Base-by-base conservation (phyloP, 1,140 invertebrate species). In the Drosophila tropicalis region DNA sequence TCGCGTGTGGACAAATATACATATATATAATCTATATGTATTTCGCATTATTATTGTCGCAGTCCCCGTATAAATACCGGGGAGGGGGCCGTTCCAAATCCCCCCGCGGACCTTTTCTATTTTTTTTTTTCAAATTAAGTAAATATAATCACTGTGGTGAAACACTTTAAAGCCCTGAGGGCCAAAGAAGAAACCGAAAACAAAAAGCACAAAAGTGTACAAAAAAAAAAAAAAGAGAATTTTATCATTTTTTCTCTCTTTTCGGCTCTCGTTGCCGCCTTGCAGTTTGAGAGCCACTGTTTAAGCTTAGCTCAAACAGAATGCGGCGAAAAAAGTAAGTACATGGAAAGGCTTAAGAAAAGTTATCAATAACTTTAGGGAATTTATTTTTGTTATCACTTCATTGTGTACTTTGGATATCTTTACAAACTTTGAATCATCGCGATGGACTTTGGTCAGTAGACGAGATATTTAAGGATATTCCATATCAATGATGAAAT, bases 261-360 rank as follows among this genome's bases (percentile, higher is more conserved):
- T 22, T 5, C 29, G 29, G 5, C 5, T 29, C 29, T 66, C 32
- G 65, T 58, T 22, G 40, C 13, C 34, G 55, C 36, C 9, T 39
- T 13, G n/a, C 36, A 70, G 66, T 75, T 75, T 67, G 34, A 40
- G 36, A 74, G 71, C 22, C 55, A 61, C 19, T 67, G 62, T 40
- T 25, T 57, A 41, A 41, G n/a, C 19, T 58, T 17, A 58, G 39
- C 54, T 64, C 29, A 2, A n/a, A 47, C 17, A 78, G 57, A 67
- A 78, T 78, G 76, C 68, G 75, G 32, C 75, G 63, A 6, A 78
- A 72, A 71, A 78, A 78, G 76, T 78, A 34, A 78, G 76, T 78
- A 74, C 47, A 54, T 40, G 10, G 29, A 29, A 13, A 15, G 15
- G 6, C 3, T 51, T 51, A 22, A 6, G 7, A 12, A 12, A 36